Evolutionary conservation across 2,797 vertebrate genomes (phyloP).

Genomic region (Fratercula arctica): DNA sequence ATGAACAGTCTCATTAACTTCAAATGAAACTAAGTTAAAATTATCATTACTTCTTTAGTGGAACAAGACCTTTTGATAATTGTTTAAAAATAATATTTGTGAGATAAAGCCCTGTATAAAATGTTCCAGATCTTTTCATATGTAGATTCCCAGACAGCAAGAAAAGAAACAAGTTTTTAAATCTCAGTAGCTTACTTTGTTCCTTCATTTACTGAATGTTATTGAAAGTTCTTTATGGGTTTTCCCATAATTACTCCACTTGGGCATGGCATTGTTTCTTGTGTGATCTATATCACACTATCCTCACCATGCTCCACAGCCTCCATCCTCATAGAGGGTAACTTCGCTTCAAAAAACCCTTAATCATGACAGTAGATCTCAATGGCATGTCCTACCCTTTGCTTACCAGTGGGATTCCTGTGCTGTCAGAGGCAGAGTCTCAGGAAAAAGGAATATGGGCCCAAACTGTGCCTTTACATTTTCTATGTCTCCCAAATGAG

Average conservation of each 20-base stretch:
- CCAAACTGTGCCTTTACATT: neutral
- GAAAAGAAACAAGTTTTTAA: neutral
- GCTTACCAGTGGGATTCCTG: neutral
- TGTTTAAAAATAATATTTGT: neutral
- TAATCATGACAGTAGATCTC: neutral
- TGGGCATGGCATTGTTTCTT: neutral
- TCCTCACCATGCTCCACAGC: neutral
- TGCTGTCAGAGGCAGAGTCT: neutral
- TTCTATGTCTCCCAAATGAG: neutral
- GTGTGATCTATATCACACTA: accelerated
- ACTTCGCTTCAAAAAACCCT: neutral
- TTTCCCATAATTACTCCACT: neutral
- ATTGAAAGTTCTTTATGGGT: neutral
- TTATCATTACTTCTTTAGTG: neutral
- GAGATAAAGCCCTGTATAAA: neutral
- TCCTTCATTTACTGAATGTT: neutral
- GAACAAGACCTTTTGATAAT: neutral
- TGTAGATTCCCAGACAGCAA: neutral
- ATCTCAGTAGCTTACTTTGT: neutral
- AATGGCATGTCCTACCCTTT: neutral
- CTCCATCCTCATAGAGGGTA: neutral
- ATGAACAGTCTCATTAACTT: neutral
- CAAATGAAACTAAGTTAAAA: neutral
- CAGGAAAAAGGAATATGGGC: neutral
- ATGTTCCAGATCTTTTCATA: neutral